A percentile compares a stretch with the other conserved stretches of the same genome.
Conservation (phyloP, 2,113 vertebrate species). For the Seriola rivoliana region DNA sequence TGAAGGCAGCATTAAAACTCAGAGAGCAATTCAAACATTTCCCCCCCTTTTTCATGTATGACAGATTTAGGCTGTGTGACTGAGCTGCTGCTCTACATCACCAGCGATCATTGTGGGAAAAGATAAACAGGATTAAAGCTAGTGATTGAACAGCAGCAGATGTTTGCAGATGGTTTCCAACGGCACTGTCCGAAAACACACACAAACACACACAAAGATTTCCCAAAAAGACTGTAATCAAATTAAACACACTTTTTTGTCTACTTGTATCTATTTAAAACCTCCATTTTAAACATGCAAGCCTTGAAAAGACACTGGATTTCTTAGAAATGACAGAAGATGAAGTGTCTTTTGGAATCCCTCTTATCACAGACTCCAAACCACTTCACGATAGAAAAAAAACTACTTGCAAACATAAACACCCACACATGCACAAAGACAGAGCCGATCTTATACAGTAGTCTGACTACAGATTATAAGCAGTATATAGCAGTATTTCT, state of each 20-base stretch:
- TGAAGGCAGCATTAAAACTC: background rate
- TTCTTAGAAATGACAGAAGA: background rate
- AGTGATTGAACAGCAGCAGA: conserved; percentile 31
- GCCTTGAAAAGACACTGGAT: conserved; percentile 5
- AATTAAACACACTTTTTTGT: conserved; percentile 5
- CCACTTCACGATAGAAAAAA: conserved; percentile 20
- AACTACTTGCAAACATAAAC: background rate
- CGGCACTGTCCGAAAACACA: conserved; percentile 9
- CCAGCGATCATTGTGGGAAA: conserved; percentile 12
- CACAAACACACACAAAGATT: conserved; percentile 14
- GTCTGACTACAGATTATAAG: background rate
- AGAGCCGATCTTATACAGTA: conserved; percentile 24
- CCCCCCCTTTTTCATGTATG: background rate
- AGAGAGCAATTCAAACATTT: background rate
- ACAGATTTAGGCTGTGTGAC: conserved; percentile 31
- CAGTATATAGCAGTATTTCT: background rate
- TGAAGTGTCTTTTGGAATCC: background rate
- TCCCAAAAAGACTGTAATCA: conserved; percentile 18
- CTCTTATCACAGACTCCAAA: conserved; percentile 25
- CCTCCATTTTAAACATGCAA: conserved; percentile 42
- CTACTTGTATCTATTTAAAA: conserved; percentile 29
- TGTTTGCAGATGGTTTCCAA: conserved; percentile 39
- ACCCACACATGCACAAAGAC: conserved; percentile 39
- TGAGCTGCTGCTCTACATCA: conserved; percentile 32
- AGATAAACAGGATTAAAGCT: conserved; percentile 46